These are phyloP conservation scores for Typhlichthys subterraneus DNA, from an alignment of 2,797 vertebrate genomes.

Conservation along the genomic window DNA sequence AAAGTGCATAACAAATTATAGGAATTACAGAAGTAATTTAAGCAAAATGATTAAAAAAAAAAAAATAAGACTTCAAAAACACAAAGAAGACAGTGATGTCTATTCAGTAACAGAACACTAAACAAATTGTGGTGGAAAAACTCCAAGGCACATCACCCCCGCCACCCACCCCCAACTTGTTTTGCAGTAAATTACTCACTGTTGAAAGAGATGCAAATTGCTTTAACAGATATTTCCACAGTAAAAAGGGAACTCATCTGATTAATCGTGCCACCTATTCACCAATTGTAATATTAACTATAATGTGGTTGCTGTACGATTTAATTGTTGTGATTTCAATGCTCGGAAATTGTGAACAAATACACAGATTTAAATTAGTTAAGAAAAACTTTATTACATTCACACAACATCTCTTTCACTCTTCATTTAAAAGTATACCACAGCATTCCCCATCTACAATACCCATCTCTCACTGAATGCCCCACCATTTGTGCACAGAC, in stretches of 20 bases:
- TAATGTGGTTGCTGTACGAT: neutral
- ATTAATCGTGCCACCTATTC: slow-evolving; percentile 13
- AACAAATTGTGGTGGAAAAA: too few relatives aligned
- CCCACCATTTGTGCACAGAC: slow-evolving; percentile 85
- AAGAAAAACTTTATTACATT: neutral
- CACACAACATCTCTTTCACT: neutral
- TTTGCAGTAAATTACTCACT: slow-evolving; percentile 33
- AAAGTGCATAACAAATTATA: too few relatives aligned
- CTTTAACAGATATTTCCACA: slow-evolving; percentile 47
- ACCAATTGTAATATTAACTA: slow-evolving; percentile 1
- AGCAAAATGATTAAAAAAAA: too few relatives aligned
- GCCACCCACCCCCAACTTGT: too few relatives aligned
- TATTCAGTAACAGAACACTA: too few relatives aligned
- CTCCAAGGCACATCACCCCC: too few relatives aligned
- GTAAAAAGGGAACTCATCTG: slow-evolving; percentile 1
- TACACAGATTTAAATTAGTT: slow-evolving; percentile 22
- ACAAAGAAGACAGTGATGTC: too few relatives aligned
- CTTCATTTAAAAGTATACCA: neutral
- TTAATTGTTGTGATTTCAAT: neutral
- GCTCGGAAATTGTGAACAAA: slow-evolving; percentile 2
- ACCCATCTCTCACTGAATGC: slow-evolving; percentile 66
- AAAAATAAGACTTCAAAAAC: too few relatives aligned
- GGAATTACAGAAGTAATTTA: too few relatives aligned
- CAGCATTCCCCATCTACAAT: too few relatives aligned
- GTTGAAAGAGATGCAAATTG: slow-evolving; percentile 40